Evolutionary conservation across 2,797 vertebrate genomes (phyloP).

Genomic region (Oceanodroma leucorhoa): DNA sequence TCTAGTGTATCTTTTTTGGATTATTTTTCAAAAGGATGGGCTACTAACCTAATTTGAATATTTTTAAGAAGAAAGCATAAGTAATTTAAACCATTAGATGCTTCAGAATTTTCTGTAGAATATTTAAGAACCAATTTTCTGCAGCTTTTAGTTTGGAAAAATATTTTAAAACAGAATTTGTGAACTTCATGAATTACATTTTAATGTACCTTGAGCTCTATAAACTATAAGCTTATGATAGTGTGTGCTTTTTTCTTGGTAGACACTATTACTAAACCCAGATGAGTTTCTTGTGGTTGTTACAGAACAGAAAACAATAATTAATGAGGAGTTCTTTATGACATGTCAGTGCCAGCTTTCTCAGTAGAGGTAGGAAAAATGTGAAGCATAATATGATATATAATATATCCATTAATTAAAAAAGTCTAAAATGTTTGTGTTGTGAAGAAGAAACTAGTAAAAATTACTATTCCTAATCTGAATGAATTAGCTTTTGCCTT

Average conservation of each 20-base stretch:
- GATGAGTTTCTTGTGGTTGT: constrained; percentile 55
- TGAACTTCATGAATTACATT: constrained; percentile 68
- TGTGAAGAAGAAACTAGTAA: constrained; percentile 80
- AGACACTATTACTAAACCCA: constrained; percentile 64
- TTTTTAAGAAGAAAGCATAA: constrained; percentile 86
- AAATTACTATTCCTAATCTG: constrained; percentile 76
- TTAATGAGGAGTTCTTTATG: constrained; percentile 69
- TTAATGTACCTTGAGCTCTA: constrained; percentile 74
- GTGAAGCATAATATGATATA: constrained; percentile 75
- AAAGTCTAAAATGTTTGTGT: constrained; percentile 81
- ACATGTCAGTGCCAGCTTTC: constrained; percentile 74
- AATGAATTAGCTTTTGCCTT: constrained; percentile 89
- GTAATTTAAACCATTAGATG: constrained; percentile 77
- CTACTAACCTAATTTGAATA: constrained; percentile 79
- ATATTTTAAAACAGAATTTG: constrained; percentile 78
- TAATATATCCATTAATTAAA: constrained; percentile 76
- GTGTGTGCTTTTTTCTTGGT: constrained; percentile 74
- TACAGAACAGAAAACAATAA: constrained; percentile 64
- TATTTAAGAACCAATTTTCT: constrained; percentile 79
- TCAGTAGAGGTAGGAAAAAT: constrained; percentile 80
- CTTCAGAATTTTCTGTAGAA: constrained; percentile 78
- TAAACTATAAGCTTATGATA: constrained; percentile 76
- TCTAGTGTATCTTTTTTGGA: constrained; percentile 68
- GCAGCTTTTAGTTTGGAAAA: constrained; percentile 81
- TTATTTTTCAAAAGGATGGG: constrained; percentile 82